Evolutionary conservation across 1,140 invertebrate species (phyloP).

Genomic region (Lineus longissimus): DNA sequence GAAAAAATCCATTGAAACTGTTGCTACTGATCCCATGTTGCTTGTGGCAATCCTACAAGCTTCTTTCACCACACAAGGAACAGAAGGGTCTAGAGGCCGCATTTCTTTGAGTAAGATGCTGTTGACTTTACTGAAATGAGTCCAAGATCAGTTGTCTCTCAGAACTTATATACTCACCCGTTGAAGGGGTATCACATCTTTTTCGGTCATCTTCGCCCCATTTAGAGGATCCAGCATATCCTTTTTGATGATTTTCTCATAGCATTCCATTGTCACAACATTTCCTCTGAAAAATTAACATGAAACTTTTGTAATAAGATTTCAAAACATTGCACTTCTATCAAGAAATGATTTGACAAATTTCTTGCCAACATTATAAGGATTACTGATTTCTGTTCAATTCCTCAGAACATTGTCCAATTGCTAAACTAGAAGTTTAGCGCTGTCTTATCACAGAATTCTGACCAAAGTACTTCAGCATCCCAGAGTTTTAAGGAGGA

Average conservation of each 20-base stretch:
- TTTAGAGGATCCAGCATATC: constrained; percentile 96
- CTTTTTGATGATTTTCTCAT: constrained; percentile 93
- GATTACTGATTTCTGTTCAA: too few species aligned
- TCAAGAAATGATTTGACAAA: too few species aligned
- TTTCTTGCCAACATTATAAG: too few species aligned
- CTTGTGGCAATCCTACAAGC: constrained; percentile 22
- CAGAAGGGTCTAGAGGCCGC: too few species aligned
- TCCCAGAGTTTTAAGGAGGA: too few species aligned
- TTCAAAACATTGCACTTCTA: background rate
- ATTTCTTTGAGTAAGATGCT: constrained; percentile 10
- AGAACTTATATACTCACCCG: constrained; percentile 61
- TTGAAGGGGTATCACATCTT: constrained; percentile 88
- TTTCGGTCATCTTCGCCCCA: constrained; percentile 79
- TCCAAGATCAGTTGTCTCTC: constrained; percentile 2
- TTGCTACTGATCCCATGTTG: too few species aligned
- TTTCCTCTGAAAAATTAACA: constrained; percentile 69
- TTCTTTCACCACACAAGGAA: constrained; percentile 8
- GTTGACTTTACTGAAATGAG: background rate
- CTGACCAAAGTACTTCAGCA: too few species aligned
- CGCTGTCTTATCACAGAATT: too few species aligned
- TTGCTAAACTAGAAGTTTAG: too few species aligned
- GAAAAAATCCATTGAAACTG: too few species aligned
- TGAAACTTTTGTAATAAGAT: constrained; percentile 2
- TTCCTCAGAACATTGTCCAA: too few species aligned
- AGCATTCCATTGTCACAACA: constrained; percentile 93